Conservation (phyloP, 2,888 invertebrate genomes). For the Machimus rusticus region DNA sequence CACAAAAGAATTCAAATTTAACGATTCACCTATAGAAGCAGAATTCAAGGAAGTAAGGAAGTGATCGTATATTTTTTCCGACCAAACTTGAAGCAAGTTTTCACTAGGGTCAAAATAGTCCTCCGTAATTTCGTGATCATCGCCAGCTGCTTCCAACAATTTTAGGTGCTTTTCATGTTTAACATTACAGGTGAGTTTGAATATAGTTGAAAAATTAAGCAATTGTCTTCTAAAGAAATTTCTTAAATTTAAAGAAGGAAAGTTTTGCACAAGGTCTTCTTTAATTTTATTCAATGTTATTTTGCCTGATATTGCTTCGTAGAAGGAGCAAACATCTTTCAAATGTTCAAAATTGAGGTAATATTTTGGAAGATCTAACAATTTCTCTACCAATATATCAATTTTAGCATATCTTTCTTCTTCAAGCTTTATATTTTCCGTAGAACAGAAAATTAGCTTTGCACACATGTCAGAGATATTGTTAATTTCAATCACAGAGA, state of each 20-base stretch:
- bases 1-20: constrained; percentile 48
- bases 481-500: constrained; percentile 50
- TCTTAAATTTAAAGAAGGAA: constrained; percentile 41
- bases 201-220: constrained; percentile 55
- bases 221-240: constrained; percentile 52
- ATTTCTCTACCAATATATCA: constrained; percentile 49
- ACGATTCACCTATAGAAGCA: constrained; percentile 53
- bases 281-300: constrained; percentile 38
- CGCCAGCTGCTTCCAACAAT: constrained; percentile 49
- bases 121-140: constrained; percentile 56
- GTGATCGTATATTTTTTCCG: constrained; percentile 53
- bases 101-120: constrained; percentile 58
- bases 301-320: constrained; percentile 53
- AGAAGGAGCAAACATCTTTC: constrained; percentile 52
- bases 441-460: constrained; percentile 58
- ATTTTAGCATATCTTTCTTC: constrained; percentile 51
- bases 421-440: constrained; percentile 54
- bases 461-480: constrained; percentile 55
- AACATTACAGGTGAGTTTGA: constrained; percentile 55
- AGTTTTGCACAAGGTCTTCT: neutral
- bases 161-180: constrained; percentile 35
- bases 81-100: constrained; percentile 56
- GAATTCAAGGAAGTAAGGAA: constrained; percentile 54
- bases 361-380: constrained; percentile 42
- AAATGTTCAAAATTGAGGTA: constrained; percentile 47